Evolutionary conservation across 2,888 invertebrate genomes (phyloP), one percentile per base, ranked within the genome.

Genomic region (Hirudinaria manillensis): DNA sequence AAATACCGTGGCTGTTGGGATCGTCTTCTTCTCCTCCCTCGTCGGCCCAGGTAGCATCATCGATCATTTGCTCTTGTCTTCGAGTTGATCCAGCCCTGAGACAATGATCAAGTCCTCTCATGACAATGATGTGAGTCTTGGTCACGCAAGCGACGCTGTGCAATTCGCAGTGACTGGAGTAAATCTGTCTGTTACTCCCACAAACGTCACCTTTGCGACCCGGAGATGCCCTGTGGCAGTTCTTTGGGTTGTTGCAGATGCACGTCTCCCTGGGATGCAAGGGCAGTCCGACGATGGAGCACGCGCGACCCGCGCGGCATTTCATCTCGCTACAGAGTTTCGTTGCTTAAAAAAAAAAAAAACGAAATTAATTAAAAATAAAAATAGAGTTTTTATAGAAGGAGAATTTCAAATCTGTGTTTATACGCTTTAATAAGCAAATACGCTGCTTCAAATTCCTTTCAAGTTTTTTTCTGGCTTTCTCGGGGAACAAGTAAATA

Each of bases 91-190:
- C 24, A 4, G 19, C n/a, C 29, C 29, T 61, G 24, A 61, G 29
- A n/a, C 61, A 61, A 16, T 27, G 29, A 61, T 61, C 61, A 7
- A n/a, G 61, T 27, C 61, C 29, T 6, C 6, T 13, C 61, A 61
- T 61, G 61, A 61, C 61, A 29, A 6, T 61, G 7, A 61, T 29
- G 61, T 61, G 61, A 1, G 24, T 61, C 29, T 19, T 61, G 24
- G 61, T 27, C 45, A 83, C 75, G 76, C 85, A 85, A 21, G 85
- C 84, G n/a, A 81, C 81, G 27, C 84, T 79, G 78, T 85, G 85
- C 55, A 85, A 80, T 72, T 84, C 84, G 78, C 85, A 85, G 79
- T 84, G 84, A 76, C 83, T 83, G 27, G 82, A 80, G 80, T 85
- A 85, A 76, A 81, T 77, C 36, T 78, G 78, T n/a, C 83, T 83